Evolutionary conservation across 2,113 vertebrate genomes (phyloP), one percentile per base, ranked within the genome.

Genomic region (Amphiprion ocellaris): DNA sequence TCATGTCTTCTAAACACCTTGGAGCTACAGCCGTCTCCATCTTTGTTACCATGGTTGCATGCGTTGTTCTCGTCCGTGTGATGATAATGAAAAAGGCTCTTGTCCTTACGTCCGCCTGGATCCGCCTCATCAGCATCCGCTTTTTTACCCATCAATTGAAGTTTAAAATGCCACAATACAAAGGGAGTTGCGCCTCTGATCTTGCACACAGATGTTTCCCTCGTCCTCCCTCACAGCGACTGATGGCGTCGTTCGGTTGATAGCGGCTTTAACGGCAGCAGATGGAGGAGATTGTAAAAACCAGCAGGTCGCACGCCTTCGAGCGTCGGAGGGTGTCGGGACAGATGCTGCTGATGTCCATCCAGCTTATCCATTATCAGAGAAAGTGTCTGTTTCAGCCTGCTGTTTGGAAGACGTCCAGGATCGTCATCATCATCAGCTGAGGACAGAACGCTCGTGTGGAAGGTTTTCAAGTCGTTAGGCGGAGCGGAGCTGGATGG

Each of bases 251-350:
- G 9, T 17, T 73, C n/a, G 50, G 69, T 4, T 23, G 69, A 71
- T 23, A 2, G 55, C 54, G 3, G 11, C 24, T 30, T 54, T 16
- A 52, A 15, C 12, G 17, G 23, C 52, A 47, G 71, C 71, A 74
- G 71, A 46, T 64, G 50, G 50, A 74, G 12, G 56, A 10, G 58
- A 19, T 1, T 62, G 69, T 72, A 39, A 62, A 33, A 62, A 17
- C 9, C 72, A 37, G 33, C 33, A 37, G 33, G 33, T 37, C 33
- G 33, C 9, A 10, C 33, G 33, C 7, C 33, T 6, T 7, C 33
- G 33, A 37, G 8, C 8, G 26, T 23, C 52, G 16, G 17, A 6
- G 52, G 37, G 10, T 14, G 46, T 14, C 24, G 15, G 60, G 60
- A 64, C 60, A 74, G 71, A 46, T 64, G 71, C 17, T 64, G 28